Evolutionary conservation across 2,797 vertebrate species (phyloP).

Genomic region (Hyperoplus lanceolatus): DNA sequence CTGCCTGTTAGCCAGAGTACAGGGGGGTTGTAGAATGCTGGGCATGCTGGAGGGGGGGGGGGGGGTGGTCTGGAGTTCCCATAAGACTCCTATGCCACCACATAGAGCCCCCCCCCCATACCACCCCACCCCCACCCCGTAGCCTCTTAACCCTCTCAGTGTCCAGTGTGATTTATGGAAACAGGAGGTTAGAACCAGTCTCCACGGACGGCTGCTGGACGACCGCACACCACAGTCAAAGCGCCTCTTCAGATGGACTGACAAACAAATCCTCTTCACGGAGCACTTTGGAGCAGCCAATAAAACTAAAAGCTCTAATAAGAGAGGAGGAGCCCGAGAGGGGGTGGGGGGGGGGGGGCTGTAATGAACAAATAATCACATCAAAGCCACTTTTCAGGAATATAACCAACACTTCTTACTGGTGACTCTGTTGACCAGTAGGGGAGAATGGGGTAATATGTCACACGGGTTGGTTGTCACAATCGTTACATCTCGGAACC

Average conservation of each 20-base stretch:
- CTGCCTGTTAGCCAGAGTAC: constrained; percentile 56
- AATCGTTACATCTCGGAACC: too few species aligned
- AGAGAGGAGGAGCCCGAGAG: neutral
- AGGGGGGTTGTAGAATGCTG: constrained; percentile 67
- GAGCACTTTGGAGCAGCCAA: constrained; percentile 44
- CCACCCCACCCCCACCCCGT: neutral
- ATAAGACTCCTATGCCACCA: constrained; percentile 41
- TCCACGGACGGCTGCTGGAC: neutral
- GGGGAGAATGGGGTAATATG: too few species aligned
- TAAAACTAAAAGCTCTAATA: constrained; percentile 45
- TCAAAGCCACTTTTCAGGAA: constrained; percentile 20
- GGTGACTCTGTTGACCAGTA: too few species aligned
- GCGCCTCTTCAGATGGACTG: constrained; percentile 16
- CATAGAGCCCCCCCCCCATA: neutral
- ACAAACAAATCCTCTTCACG: constrained; percentile 27
- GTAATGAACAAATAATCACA: constrained; percentile 25
- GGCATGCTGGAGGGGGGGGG: constrained; percentile 49
- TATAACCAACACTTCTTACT: neutral
- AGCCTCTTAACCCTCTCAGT: constrained; percentile 58
- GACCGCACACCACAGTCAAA: neutral
- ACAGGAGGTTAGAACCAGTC: constrained; percentile 58
- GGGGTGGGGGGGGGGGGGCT: neutral
- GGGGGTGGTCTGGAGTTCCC: constrained; percentile 54
- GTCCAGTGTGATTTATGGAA: constrained; percentile 71
- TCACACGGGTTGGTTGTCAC: too few species aligned